These are phyloP conservation scores for Cynoglossus semilaevis DNA, from an alignment of 2,113 vertebrate species.

Conservation along the genomic window DNA sequence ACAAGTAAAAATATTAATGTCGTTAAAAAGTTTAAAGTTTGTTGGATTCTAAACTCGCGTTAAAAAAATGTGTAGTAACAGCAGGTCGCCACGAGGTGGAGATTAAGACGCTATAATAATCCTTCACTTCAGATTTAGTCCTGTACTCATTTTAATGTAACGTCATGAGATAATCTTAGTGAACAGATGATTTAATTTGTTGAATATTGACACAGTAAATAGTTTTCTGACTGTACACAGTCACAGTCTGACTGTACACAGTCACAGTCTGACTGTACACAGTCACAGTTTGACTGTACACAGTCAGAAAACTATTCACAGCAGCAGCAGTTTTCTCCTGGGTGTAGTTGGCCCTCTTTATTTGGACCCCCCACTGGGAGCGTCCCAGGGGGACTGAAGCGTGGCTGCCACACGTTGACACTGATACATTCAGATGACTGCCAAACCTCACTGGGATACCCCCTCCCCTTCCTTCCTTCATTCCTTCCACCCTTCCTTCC, in stretches of 20 bases:
- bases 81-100: slow-evolving; percentile 63
- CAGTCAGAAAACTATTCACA: too few relatives aligned
- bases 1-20: too few relatives aligned
- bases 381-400: slow-evolving; percentile 40
- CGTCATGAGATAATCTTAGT: not conserved
- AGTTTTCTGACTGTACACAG: too few relatives aligned
- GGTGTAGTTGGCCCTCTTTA: slow-evolving; percentile 58
- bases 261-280: not conserved
- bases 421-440: slow-evolving; percentile 8
- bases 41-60: too few relatives aligned
- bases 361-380: slow-evolving; percentile 12
- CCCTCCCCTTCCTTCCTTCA: not conserved
- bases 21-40: too few relatives aligned
- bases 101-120: slow-evolving; percentile 54
- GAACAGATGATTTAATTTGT: not conserved
- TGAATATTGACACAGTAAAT: too few relatives aligned
- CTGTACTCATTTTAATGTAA: not conserved
- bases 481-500: not conserved
- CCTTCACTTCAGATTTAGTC: not conserved
- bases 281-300: not conserved
- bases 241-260: too few relatives aligned
- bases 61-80: slow-evolving; percentile 32
- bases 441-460: slow-evolving; percentile 7
- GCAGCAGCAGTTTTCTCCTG: slow-evolving; percentile 40
- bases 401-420: slow-evolving; percentile 39